Base-by-base conservation (phyloP, 2,888 invertebrate genomes). In the Eretmocerus hayati region DNA sequence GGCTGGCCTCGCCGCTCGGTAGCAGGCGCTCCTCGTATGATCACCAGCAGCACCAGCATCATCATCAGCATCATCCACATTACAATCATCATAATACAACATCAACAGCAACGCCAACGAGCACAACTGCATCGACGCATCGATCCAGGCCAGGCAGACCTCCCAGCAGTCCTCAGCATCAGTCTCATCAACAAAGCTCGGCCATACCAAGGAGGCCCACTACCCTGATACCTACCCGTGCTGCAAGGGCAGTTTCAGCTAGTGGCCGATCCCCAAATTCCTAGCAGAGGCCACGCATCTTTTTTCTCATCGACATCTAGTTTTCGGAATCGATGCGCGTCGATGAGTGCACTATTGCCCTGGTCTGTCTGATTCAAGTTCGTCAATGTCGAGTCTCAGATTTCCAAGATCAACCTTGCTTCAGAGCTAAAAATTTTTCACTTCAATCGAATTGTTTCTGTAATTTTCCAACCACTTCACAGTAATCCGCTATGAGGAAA, bases 241-340 rank as follows among this genome's bases (percentile, higher is more conserved):
- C 62, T 35, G 57, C 65, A 43, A 62, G 63, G 56, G 61, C 63
- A 48, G 60, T 64, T 52, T 65, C 65, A 23, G 61, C 61, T 32
- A 63, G 61, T 32, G 62, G 61, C 46, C 60, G 64, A 59, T 59
- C 64, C 65, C 64, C 62, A 61, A 65, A 63, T 48, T 50, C 57
- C 52, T 64, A 62, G 55, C 53, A 56, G 26, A 20, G n/a, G n/a
- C n/a, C 15, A 15, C 19, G 15, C 23, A 22, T 30, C 23, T 45
- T 42, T 18, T 45, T 50, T n/a, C 32, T 41, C 31, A 18, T 45
- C 21, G 39, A 43, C 19, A 39, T 48, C 21, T 42, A n/a, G 39
- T 2, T n/a, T n/a, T n/a, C n/a, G n/a, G n/a, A n/a, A n/a, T n/a
- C n/a, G n/a, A n/a, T n/a, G n/a, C n/a, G n/a, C n/a, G n/a, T n/a